A percentile compares a stretch with the other conserved stretches of the same genome.
These are phyloP conservation scores for Arvicanthis niloticus DNA, from an alignment of 2,113 vertebrate species.

Conservation along the genomic window DNA sequence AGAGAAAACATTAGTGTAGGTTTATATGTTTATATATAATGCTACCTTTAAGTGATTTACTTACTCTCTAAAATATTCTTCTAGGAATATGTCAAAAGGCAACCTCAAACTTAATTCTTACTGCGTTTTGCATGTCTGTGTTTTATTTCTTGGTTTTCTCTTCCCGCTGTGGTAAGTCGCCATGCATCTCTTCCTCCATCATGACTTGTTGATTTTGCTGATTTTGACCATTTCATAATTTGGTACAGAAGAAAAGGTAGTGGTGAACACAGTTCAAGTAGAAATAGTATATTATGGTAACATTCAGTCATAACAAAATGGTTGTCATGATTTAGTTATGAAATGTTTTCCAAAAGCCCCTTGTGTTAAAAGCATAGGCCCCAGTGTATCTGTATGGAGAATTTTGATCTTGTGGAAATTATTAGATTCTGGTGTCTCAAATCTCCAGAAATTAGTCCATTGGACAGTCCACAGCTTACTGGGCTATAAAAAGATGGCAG, in stretches of 20 bases:
- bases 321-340: not conserved
- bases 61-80: not conserved
- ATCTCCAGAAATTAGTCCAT: not conserved
- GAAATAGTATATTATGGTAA: not conserved
- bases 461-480: not conserved
- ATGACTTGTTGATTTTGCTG: not conserved
- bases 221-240: slow-evolving; percentile 20
- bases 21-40: not conserved
- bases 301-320: not conserved
- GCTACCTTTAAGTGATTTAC: not conserved
- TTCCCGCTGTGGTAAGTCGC: not conserved
- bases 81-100: not conserved
- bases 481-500: not conserved
- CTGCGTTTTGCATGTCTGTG: fast-evolving
- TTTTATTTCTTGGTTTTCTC: not conserved
- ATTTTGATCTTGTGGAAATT: no score
- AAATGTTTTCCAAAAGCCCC: not conserved
- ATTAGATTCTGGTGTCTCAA: no score
- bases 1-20: not conserved
- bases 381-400: not conserved
- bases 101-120: not conserved
- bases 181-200: not conserved
- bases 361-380: not conserved
- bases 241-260: not conserved
- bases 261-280: not conserved